These are phyloP conservation scores for Camponotus fellah DNA, from an alignment of 2,888 invertebrate species.

Conservation along the genomic window DNA sequence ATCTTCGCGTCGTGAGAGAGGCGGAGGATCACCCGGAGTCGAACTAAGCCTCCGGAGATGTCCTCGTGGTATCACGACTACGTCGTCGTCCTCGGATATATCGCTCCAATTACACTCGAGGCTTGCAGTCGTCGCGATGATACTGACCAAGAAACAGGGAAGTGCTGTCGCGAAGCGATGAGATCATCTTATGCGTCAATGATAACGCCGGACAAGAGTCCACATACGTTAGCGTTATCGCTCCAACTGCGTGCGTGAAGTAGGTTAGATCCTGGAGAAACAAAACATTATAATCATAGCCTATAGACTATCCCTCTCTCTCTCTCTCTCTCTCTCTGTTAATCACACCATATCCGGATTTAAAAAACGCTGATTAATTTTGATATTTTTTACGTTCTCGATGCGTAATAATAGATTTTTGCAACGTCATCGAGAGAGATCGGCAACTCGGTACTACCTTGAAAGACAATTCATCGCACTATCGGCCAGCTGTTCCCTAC, in stretches of 20 bases:
- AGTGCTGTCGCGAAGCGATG: slow-evolving; percentile 57
- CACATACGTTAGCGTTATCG: slow-evolving; percentile 68
- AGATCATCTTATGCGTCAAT: slow-evolving; percentile 59
- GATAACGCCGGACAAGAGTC: slow-evolving; percentile 57
- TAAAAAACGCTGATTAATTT: background rate
- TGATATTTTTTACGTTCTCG: background rate
- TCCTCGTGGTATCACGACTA: slow-evolving; percentile 21
- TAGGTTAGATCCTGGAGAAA: slow-evolving; percentile 68
- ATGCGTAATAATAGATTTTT: background rate
- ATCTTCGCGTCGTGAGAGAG: slow-evolving; percentile 60
- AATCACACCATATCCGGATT: background rate
- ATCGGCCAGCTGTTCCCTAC: slow-evolving; percentile 35
- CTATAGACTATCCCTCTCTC: no score
- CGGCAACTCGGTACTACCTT: background rate
- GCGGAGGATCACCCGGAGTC: slow-evolving; percentile 32
- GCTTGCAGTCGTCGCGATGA: slow-evolving; percentile 58
- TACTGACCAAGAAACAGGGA: slow-evolving; percentile 72
- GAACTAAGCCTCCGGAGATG: slow-evolving; percentile 16
- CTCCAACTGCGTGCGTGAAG: slow-evolving; percentile 47
- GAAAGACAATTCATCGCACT: background rate
- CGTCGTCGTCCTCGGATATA: background rate
- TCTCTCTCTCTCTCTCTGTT: background rate
- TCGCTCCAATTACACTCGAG: slow-evolving; percentile 57
- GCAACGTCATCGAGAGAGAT: slow-evolving; percentile 28
- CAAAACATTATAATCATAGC: slow-evolving; percentile 45